Evolutionary conservation across 2,797 vertebrate species (phyloP).

Genomic region (Sebastes variabilis): DNA sequence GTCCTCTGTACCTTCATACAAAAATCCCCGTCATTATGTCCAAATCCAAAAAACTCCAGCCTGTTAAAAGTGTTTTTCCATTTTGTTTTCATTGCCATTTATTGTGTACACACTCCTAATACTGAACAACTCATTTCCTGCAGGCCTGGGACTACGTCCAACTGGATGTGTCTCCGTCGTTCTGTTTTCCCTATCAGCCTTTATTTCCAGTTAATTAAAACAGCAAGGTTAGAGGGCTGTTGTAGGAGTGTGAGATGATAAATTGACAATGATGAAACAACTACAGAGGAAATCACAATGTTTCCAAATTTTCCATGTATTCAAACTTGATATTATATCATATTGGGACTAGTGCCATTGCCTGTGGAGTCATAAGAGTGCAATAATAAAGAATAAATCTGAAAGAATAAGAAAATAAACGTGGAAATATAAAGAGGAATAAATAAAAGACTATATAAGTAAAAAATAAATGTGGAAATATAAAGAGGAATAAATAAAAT

Average conservation of each 20-base stretch:
- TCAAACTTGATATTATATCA: neutral
- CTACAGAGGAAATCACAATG: neutral
- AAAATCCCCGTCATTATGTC: neutral
- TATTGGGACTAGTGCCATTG: neutral
- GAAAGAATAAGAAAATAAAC: no score
- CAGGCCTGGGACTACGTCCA: neutral
- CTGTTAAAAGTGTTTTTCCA: neutral
- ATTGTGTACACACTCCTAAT: neutral
- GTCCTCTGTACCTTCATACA: neutral
- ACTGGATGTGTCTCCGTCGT: neutral
- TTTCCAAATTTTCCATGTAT: neutral
- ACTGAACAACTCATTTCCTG: constrained; percentile 6
- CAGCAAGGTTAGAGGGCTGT: neutral
- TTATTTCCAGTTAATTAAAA: constrained; percentile 4
- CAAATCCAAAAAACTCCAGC: neutral
- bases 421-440: no score
- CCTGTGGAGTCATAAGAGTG: neutral
- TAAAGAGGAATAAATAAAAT: no score
- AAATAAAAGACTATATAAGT: no score
- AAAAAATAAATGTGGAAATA: no score
- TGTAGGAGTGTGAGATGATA: neutral
- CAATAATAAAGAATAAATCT: no score
- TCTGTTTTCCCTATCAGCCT: neutral
- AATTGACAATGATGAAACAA: neutral
- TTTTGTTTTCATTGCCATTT: neutral